Base-by-base conservation (phyloP, 2,888 invertebrate species). In the Orthosia gothica region DNA sequence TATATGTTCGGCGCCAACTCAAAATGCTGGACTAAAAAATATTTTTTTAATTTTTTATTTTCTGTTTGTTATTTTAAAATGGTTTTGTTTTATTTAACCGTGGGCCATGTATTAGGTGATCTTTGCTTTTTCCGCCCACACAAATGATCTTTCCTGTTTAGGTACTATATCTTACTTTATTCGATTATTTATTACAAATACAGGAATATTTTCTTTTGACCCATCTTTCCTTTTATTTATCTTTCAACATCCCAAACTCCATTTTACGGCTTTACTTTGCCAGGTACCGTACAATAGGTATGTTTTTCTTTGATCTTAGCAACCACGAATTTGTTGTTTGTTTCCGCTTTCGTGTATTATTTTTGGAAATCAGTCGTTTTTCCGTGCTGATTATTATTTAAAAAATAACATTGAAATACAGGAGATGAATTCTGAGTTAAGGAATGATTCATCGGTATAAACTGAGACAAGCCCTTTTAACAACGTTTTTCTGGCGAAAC, bases 301-400 rank as follows among this genome's bases (percentile, higher is more conserved):
- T 67, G 16, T 54, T 23, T 63, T n/a, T 59, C 23, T 66, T 81
- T 74, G 64, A 61, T 82, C 55, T 18, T 26, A 16, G 47, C 18
- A 23, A 32, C 57, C 74, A 66, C 16, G 7, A 32, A 32, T 45
- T 13, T 32, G 40, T 54, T n/a, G 20, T 63, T 54, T 58, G 9
- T 58, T 58, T 58, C 16, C 16, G 0, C 16, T 63, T 49, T 1
- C 18, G 20, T 20, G 40, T 45, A 9, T 45, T 45, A 1, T 73
- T 72, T 54, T 47, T 23, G 16, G 18, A 0, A 32, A 16, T n/a
- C 7, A 15, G 50, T 47, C 11, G 40, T 9, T 40, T 40, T 40
- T 40, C 32, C 26, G 9, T 2, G 5, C 20, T 64, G 16, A 40
- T 15, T 52, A 12, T 58, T 61, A 47, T 40, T 61, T 15, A 59